Evolutionary conservation across 2,113 vertebrate species (phyloP).

Genomic region (Psilopogon haemacephalus): DNA sequence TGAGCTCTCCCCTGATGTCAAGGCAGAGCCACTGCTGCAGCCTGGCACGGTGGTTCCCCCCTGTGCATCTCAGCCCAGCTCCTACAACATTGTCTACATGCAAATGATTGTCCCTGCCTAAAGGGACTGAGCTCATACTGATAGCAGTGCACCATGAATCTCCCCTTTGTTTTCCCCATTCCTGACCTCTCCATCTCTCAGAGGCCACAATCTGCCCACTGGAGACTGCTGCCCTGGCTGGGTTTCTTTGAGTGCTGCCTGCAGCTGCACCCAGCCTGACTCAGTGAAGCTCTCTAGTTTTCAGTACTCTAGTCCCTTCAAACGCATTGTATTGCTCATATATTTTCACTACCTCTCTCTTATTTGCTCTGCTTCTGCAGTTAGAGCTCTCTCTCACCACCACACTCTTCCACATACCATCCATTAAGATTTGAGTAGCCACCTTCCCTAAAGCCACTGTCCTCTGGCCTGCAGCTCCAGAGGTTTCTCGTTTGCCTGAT

Average conservation of each 20-base stretch:
- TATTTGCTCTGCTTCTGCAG: background rate
- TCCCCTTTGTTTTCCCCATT: background rate
- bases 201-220: accelerated
- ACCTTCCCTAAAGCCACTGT: background rate
- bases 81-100: background rate
- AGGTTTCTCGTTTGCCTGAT: background rate
- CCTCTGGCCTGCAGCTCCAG: constrained; percentile 18
- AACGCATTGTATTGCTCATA: background rate
- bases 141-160: background rate
- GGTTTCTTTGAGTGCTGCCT: background rate
- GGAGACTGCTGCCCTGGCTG: background rate
- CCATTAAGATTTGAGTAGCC: background rate
- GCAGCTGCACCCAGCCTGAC: constrained; percentile 28
- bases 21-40: background rate
- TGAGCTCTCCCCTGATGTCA: background rate
- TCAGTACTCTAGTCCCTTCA: background rate
- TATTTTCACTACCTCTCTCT: background rate
- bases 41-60: background rate
- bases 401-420: background rate
- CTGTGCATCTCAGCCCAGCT: background rate
- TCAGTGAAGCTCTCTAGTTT: background rate
- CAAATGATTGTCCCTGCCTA: constrained; percentile 2
- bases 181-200: background rate
- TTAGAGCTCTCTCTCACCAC: background rate
- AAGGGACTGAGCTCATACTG: constrained; percentile 4